These are phyloP conservation scores for Hypomecis atomaria DNA, from an alignment of 2,888 invertebrate species.

Conservation along the genomic window DNA sequence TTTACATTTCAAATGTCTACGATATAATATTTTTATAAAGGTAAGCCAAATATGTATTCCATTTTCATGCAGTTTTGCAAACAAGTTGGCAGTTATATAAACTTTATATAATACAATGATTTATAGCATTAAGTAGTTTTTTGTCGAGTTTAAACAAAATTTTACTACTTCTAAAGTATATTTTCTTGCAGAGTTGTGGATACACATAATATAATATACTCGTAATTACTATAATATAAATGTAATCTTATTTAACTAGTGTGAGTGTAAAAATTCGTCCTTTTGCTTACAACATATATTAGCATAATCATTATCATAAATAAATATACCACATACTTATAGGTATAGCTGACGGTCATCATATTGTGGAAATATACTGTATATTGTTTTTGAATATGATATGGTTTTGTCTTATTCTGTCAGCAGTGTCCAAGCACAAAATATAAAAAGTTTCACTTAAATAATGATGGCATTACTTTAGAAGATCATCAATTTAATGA, in stretches of 20 bases:
- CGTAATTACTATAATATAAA: conserved; percentile 6
- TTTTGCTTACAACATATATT: conserved; percentile 54
- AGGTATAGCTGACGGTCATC: not conserved
- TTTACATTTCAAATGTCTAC: conserved; percentile 21
- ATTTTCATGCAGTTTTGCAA: conserved; percentile 10
- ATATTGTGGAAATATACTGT: not conserved
- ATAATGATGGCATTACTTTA: no score
- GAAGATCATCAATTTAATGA: no score
- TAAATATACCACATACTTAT: conserved; percentile 3
- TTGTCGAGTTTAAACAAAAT: no score
- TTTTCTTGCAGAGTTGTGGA: not conserved
- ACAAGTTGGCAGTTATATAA: conserved; percentile 13
- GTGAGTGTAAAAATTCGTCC: conserved; percentile 68
- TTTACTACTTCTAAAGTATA: no score
- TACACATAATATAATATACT: conserved; percentile 5
- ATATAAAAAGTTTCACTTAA: not conserved
- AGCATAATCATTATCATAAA: not conserved
- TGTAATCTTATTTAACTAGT: conserved; percentile 43
- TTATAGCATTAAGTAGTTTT: conserved; percentile 1
- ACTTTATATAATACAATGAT: conserved; percentile 1
- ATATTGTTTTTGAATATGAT: not conserved
- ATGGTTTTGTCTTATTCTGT: not conserved
- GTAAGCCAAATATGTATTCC: conserved; percentile 3
- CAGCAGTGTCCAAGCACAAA: not conserved
- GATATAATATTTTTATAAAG: conserved; percentile 8